phyloP scores from a whole-genome alignment of 2,888 invertebrate species.

The Tricholauxania praeusta region DNA sequence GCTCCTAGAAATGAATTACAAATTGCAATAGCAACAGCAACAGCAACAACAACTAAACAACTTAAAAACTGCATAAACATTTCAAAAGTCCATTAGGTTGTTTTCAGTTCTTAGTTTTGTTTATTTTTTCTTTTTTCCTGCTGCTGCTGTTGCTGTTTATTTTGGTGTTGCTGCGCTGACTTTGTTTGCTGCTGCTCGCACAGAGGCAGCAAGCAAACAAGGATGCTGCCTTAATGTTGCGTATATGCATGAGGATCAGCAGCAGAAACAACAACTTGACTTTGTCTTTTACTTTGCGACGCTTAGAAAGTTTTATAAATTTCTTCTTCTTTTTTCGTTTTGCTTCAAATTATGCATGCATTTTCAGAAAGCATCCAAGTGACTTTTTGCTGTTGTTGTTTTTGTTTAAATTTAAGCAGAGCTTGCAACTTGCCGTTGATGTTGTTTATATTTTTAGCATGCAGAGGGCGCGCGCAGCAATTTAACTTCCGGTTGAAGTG shows the following conservation, averaged over 20 bases:
- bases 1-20: neutral
- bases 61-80: conserved; percentile 47
- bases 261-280: conserved; percentile 8
- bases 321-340: neutral
- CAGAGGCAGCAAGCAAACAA: neutral
- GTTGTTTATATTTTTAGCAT: conserved; percentile 3
- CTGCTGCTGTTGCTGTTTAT: conserved; percentile 22
- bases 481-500: conserved; percentile 26
- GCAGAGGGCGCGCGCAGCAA: conserved; percentile 17
- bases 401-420: neutral
- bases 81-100: conserved; percentile 47
- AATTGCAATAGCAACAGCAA: neutral
- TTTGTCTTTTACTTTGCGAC: conserved; percentile 6
- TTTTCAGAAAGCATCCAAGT: conserved; percentile 1
- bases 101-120: conserved; percentile 2
- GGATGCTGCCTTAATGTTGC: no score
- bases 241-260: neutral
- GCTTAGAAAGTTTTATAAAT: neutral
- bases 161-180: conserved; percentile 6
- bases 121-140: neutral
- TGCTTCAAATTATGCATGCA: neutral
- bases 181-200: no score
- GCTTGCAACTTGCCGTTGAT: conserved; percentile 1
- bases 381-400: conserved; percentile 10
- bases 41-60: conserved; percentile 11